Conservation (phyloP, 2,888 invertebrate genomes). For the Ptilodon capucinus region DNA sequence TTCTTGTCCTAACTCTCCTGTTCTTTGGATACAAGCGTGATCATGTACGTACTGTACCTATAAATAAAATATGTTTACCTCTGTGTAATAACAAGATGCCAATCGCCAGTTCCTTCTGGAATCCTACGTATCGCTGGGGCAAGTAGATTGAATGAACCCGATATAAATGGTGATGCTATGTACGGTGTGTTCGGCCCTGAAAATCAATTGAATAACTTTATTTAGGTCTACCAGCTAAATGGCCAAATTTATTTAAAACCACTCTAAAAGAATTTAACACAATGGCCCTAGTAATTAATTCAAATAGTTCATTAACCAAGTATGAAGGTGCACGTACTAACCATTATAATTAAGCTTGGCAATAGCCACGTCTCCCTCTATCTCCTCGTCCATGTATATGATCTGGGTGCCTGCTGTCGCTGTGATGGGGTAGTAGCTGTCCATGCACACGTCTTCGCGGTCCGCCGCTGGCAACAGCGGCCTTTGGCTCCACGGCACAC, state of each 20-base stretch:
- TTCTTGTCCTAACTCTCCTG: no score
- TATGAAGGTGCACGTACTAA: no score
- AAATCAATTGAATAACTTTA: not conserved
- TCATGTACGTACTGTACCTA: no score
- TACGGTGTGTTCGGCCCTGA: conserved; percentile 33
- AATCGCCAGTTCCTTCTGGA: conserved; percentile 36
- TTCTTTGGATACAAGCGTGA: no score
- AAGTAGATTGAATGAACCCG: conserved; percentile 47
- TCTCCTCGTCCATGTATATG: conserved; percentile 75
- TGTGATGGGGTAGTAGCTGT: conserved; percentile 65
- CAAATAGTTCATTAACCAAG: not conserved
- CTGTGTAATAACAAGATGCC: conserved; percentile 64
- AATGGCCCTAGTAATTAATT: no score
- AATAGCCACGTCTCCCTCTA: conserved; percentile 61
- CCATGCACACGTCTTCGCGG: conserved; percentile 66
- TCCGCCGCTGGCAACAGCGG: conserved; percentile 60
- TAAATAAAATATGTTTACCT: conserved; percentile 42
- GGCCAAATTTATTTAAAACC: no score
- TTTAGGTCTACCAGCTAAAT: no score
- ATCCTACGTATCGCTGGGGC: conserved; percentile 48
- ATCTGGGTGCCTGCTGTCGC: conserved; percentile 84
- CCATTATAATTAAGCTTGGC: conserved; percentile 74
- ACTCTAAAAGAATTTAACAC: no score
- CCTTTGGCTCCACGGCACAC: conserved; percentile 51
- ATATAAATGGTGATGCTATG: conserved; percentile 38